Conservation (phyloP, 2,797 vertebrate genomes). For the Zenarchopterus dispar region DNA sequence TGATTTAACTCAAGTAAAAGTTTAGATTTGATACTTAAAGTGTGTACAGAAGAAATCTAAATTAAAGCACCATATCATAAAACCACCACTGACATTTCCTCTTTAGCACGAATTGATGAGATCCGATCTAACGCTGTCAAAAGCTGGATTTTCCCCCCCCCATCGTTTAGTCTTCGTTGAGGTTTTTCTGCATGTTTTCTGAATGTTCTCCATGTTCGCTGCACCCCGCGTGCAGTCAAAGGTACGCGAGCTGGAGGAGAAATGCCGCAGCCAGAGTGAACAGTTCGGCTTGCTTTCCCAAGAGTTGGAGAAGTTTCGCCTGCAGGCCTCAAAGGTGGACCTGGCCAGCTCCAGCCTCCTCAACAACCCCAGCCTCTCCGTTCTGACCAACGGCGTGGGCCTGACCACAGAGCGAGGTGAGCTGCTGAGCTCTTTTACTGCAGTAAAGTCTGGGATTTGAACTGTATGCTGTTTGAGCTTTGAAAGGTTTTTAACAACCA, state of each 20-base stretch:
- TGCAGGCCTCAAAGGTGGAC: constrained; percentile 90
- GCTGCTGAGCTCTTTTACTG: not conserved
- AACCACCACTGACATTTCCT: not conserved
- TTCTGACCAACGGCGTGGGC: constrained; percentile 83
- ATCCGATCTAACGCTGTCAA: not conserved
- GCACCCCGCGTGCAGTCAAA: constrained; percentile 82
- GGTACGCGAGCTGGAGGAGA: constrained; percentile 94
- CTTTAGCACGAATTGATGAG: not conserved
- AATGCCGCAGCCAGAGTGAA: constrained; percentile 93
- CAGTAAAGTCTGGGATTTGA: too few species aligned
- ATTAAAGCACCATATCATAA: not conserved
- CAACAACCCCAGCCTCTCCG: constrained; percentile 74
- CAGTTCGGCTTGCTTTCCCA: constrained; percentile 93
- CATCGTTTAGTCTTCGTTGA: not conserved
- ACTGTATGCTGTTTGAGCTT: too few species aligned
- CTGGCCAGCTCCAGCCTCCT: constrained; percentile 83
- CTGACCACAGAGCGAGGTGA: constrained; percentile 83
- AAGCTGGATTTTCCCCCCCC: constrained; percentile 10
- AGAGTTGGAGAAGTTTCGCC: constrained; percentile 92
- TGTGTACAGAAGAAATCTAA: constrained; percentile 2
- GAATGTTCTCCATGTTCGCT: constrained; percentile 1
- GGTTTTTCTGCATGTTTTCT: not conserved
- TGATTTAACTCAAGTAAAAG: not conserved
- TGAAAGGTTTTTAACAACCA: too few species aligned
- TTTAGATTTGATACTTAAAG: not conserved